A percentile compares a stretch with the other conserved stretches of the same genome.
Evolutionary conservation across 2,888 invertebrate species (phyloP).

Genomic region (Nycteola revayana): DNA sequence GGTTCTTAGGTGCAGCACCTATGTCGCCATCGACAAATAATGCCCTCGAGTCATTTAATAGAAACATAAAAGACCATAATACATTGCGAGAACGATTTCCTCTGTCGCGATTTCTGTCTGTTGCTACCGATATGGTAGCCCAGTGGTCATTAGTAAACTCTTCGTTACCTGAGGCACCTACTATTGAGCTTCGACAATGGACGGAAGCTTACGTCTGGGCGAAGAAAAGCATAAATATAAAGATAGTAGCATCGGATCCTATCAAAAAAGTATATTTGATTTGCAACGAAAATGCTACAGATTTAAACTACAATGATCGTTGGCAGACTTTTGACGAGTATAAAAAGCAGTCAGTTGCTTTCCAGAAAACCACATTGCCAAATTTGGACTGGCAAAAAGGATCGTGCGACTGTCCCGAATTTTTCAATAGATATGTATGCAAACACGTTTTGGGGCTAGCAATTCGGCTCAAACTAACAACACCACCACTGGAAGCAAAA

Average conservation of each 20-base stretch:
- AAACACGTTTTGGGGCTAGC: slow-evolving; percentile 10
- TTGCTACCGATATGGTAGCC: slow-evolving; percentile 9
- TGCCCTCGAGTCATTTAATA: slow-evolving; percentile 9
- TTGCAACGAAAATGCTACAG: slow-evolving; percentile 2
- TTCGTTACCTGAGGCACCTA: not conserved
- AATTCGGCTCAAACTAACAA: slow-evolving; percentile 3
- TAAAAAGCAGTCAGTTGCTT: not conserved
- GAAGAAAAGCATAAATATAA: slow-evolving; percentile 3
- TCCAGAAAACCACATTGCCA: slow-evolving; percentile 3
- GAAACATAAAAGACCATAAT: slow-evolving; percentile 8
- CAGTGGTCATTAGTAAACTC: too few relatives aligned
- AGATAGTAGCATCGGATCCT: slow-evolving; percentile 1
- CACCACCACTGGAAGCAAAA: slow-evolving; percentile 6
- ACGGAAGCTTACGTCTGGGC: slow-evolving; percentile 5
- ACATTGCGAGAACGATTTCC: slow-evolving; percentile 14
- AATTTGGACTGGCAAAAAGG: slow-evolving; percentile 4
- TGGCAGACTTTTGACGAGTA: slow-evolving; percentile 7
- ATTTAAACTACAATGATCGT: slow-evolving; percentile 1
- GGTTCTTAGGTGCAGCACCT: slow-evolving; percentile 8
- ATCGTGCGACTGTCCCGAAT: slow-evolving; percentile 8
- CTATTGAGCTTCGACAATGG: slow-evolving; percentile 1
- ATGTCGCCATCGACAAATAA: slow-evolving; percentile 11
- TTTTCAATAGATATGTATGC: slow-evolving; percentile 11
- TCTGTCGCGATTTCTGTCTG: slow-evolving; percentile 9
- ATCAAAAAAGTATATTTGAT: slow-evolving; percentile 3